Base-by-base conservation (phyloP, 2,888 invertebrate species). In the Drosophila cognata region DNA sequence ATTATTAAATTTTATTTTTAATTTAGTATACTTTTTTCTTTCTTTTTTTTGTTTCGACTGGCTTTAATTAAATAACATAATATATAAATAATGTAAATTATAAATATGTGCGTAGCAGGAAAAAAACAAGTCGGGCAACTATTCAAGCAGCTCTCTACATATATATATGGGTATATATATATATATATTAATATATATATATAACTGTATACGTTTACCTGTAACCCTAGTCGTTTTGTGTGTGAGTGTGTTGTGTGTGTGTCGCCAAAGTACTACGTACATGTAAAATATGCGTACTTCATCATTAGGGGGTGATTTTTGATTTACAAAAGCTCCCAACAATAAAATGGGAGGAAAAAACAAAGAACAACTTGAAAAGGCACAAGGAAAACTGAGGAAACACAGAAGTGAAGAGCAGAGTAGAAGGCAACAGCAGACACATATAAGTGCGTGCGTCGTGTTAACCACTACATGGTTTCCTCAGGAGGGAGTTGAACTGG, bases 281-380 rank as follows among this genome's bases (percentile, higher is more conserved):
- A 74, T 79, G 73, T 55, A 64, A 81, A 81, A 85, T 82, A 76
- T 82, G 84, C 81, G 79, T 84, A 69, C 64, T 68, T 70, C 78
- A 81, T 79, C 82, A 79, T 76, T 77, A 72, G 77, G 82, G 76
- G 85, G 79, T 84, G 82, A 85, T 79, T 84, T 76, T 65, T 79
- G 67, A 81, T 81, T 82, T 78, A 78, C 67, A 69, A 77, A 81
- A 74, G 78, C 70, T 66, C 59, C 33, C 59, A 35, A 59, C 50
- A 78, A 74, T 71, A 71, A 62, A 66, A 71, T 51, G 35, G 46
- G 51, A 64, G 36, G 46, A 72, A 70, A 57, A 77, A 63, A 60
- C 63, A 77, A 77, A 64, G 73, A 73, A 67, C 50, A 68, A 66
- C 65, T 58, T 58, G 75, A 66, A 64, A 67, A 43, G 67, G 66